phyloP scores from a whole-genome alignment of 2,888 invertebrate species.

The Osmoderma eremita region DNA sequence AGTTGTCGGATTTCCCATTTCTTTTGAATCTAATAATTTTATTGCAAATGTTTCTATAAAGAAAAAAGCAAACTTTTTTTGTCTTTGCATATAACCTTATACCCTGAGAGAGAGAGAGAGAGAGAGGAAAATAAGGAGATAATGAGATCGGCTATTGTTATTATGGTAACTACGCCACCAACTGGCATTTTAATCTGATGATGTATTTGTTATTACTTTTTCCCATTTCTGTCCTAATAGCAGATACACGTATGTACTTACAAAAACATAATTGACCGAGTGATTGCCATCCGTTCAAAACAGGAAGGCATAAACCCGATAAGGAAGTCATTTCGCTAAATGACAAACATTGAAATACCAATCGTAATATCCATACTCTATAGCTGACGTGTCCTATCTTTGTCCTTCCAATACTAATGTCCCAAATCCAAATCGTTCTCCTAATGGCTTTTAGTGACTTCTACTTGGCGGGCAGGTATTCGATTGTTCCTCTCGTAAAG shows the following conservation, averaged over 20 bases:
- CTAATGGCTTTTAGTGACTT: neutral
- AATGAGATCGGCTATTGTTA: neutral
- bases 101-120: too few relatives aligned
- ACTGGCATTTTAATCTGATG: conserved; percentile 22
- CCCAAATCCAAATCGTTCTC: conserved; percentile 2
- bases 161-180: neutral
- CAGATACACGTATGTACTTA: conserved; percentile 9
- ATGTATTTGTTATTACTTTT: neutral
- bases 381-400: neutral
- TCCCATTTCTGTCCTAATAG: conserved; percentile 17
- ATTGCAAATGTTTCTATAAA: too few relatives aligned
- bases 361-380: conserved; percentile 11
- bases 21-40: too few relatives aligned
- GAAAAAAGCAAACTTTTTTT: too few relatives aligned
- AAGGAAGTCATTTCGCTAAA: conserved; percentile 39
- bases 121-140: too few relatives aligned
- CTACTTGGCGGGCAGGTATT: neutral
- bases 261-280: neutral
- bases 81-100: too few relatives aligned
- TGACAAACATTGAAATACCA: conserved; percentile 33
- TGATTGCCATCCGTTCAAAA: neutral
- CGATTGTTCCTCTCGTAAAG: conserved; percentile 21
- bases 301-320: conserved; percentile 42
- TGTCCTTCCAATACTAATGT: neutral
- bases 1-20: too few relatives aligned